A percentile compares a stretch with the other conserved stretches of the same genome.
Conservation (phyloP, 2,888 invertebrate species). For the Imbricaverruca yamaguchii region DNA sequence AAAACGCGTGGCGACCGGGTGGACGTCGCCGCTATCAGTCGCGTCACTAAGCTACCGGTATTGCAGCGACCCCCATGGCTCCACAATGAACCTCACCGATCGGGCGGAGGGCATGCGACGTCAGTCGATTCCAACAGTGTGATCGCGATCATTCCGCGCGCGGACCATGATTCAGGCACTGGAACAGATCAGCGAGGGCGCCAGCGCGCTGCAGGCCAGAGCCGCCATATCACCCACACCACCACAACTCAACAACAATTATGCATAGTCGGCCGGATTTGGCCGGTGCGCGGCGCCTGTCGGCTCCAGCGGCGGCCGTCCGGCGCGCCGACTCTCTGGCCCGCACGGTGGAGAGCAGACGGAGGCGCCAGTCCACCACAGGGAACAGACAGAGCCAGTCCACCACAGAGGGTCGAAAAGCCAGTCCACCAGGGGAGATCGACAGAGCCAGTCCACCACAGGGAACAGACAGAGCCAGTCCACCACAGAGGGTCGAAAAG, state of each 20-base stretch:
- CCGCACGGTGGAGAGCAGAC: neutral
- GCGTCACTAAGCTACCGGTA: neutral
- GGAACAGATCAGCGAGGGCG: neutral
- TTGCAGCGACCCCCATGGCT: slow-evolving; percentile 14
- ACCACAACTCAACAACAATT: neutral
- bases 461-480: no score
- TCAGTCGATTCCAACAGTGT: neutral
- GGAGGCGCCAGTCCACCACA: neutral
- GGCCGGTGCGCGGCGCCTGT: no score
- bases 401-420: no score
- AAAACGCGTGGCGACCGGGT: neutral
- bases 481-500: no score
- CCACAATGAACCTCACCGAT: neutral
- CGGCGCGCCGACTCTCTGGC: no score
- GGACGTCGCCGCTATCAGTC: neutral
- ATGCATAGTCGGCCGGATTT: neutral
- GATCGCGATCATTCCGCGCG: neutral
- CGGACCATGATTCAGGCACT: slow-evolving; percentile 15
- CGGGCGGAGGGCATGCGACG: neutral
- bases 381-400: no score
- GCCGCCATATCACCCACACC: neutral
- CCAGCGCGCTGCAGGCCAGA: neutral
- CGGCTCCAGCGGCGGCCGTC: no score
- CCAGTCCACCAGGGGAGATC: no score
- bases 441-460: no score